Base-by-base conservation (phyloP, 1,140 invertebrate genomes). In the Papilio dardanus region DNA sequence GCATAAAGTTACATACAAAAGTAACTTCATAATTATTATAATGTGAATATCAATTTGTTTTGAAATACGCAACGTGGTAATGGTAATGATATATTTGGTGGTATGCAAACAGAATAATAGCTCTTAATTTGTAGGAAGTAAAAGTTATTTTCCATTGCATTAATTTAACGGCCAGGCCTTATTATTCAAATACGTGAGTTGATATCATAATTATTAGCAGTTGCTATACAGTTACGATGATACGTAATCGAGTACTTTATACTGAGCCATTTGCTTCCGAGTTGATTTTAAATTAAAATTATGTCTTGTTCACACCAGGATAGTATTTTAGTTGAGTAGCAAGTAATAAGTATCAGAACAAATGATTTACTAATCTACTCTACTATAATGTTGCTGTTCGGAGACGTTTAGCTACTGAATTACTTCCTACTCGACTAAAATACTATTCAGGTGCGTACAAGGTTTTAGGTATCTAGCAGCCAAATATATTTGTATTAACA, bases 91-190 rank as follows among this genome's bases (percentile, higher is more conserved):
- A 62, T 28, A 28, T 62, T 62, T 62, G 24, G 24, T 50, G n/a
- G 46, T 14, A 8, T 24, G 21, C 12, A 62, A 58, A 62, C 54
- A 62, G 54, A 62, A 62, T 62, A 28, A 62, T 30, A 62, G 24
- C 24, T 62, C 24, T 28, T 62, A 62, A 62, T 14, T 28, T 62
- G 24, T 24, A 62, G 54, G 21, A 28, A 62, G 21, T 62, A 62
- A 62, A 62, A 62, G 54, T 28, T 62, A 62, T 28, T 62, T 62
- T 62, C 54, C 24, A 28, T 62, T 28, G 54, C 54, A 62, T 62
- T 62, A 62, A 28, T 30, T 24, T 2, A 62, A 62, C 24, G 21
- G 54, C 21, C 54, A 28, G 21, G 54, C 54, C 24, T 8, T 14
- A 14, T 21, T 14, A 62, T 28, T 62, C 54, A 62, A 62, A 62